Conservation (phyloP, 2,797 vertebrate species). For the Peromyscus eremicus region DNA sequence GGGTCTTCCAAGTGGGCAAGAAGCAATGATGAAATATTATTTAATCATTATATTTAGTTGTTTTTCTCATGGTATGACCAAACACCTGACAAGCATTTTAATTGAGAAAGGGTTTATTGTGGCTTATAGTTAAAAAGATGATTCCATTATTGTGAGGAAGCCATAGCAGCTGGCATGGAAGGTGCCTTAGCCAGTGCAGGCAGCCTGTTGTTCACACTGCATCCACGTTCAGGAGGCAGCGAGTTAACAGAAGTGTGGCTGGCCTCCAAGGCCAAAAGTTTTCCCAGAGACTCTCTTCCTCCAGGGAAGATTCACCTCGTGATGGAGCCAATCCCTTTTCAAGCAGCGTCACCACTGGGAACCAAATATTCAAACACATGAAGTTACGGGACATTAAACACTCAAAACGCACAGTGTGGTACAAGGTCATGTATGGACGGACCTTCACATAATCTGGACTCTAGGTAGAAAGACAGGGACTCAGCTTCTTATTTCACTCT, state of each 20-base stretch:
- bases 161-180: not conserved
- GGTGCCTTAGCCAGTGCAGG: not conserved
- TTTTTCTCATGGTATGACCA: not conserved
- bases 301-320: not conserved
- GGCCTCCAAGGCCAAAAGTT: not conserved
- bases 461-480: not conserved
- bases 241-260: not conserved
- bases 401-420: not conserved
- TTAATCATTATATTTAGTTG: not conserved
- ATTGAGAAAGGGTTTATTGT: not conserved
- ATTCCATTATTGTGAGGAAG: not conserved
- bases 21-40: not conserved
- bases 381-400: not conserved
- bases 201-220: not conserved
- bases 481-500: not conserved
- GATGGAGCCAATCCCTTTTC: not conserved
- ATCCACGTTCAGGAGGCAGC: not conserved
- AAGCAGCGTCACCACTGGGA: not conserved
- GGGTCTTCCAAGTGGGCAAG: not conserved
- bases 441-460: not conserved
- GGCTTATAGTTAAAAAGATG: not conserved
- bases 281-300: not conserved
- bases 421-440: not conserved
- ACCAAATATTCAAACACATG: not conserved
- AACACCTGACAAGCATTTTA: not conserved